Base-by-base conservation (phyloP, 2,113 vertebrate genomes). In the Zingel zingel region DNA sequence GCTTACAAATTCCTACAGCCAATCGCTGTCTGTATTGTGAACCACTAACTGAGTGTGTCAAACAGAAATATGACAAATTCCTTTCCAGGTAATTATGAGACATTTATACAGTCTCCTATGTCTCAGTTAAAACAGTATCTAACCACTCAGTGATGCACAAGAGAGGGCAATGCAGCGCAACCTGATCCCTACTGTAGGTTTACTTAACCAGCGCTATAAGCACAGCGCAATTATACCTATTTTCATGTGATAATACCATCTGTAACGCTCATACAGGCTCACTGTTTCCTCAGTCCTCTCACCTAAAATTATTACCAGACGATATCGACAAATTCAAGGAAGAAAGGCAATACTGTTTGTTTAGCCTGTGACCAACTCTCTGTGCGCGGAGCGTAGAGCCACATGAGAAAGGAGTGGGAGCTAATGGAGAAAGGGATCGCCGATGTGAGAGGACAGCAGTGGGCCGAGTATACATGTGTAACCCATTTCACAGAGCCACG, bases 331-430 rank as follows among this genome's bases (percentile, higher is more conserved):
- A 82, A 83, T 75, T 88, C 53, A 53, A 67, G 56, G 18, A 85
- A 82, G 90, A 88, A 90, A 90, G 67, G 73, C 71, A 89, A 87
- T 86, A 90, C 80, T 92, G 89, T 94, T 91, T 89, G 79, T 91
- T 84, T 93, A 90, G 88, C 83, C 61, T 15, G 25, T 33, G 77
- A 87, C 79, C 74, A 86, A 85, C 33, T 81, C 83, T 77, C 61
- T 63, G 62, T 36, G 70, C 83, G 48, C 62, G 2, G 27, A 74
- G 72, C 63, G 15, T 2, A 48, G 53, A 62, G 70, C 68, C 89
- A 85, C 81, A 69, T 80, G 91, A 91, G 87, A 88, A 78, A 86
- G 54, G 65, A 84, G 79, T 71, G 57, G 57, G 80, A 92, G 74
- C 77, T 82, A 83, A 88, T 82, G 77, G 81, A 84, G 78, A 74